phyloP scores from a whole-genome alignment of 2,888 invertebrate genomes.

The Caenorhabditis macrosperma region DNA sequence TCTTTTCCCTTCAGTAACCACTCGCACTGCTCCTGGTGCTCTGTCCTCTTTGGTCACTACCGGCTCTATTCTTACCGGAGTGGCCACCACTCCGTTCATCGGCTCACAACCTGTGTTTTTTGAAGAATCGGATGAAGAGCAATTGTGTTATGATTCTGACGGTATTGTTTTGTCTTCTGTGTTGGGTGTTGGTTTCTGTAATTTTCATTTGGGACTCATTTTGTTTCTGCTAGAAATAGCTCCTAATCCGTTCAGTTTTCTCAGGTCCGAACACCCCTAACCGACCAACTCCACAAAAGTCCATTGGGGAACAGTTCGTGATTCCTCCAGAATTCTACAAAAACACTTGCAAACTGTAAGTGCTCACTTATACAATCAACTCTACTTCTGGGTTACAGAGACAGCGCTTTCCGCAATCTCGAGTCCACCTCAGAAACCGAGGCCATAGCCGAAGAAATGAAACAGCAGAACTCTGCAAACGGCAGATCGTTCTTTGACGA shows the following conservation, averaged over 20 bases:
- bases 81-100: slow-evolving; percentile 23
- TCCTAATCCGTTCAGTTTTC: too few relatives aligned
- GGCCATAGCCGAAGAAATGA: slow-evolving; percentile 59
- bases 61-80: slow-evolving; percentile 59
- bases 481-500: slow-evolving; percentile 54
- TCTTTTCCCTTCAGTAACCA: slow-evolving; percentile 50
- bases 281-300: slow-evolving; percentile 41
- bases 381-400: slow-evolving; percentile 63
- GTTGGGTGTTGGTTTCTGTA: neutral
- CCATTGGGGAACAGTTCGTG: slow-evolving; percentile 64
- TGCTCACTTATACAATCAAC: neutral
- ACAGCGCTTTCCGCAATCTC: slow-evolving; percentile 66
- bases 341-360: slow-evolving; percentile 75
- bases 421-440: slow-evolving; percentile 70
- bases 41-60: slow-evolving; percentile 34
- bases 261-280: slow-evolving; percentile 37
- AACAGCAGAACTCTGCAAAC: slow-evolving; percentile 49
- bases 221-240: neutral
- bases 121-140: slow-evolving; percentile 47
- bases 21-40: slow-evolving; percentile 50
- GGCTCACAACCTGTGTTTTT: slow-evolving; percentile 9
- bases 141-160: slow-evolving; percentile 30
- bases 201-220: slow-evolving; percentile 1
- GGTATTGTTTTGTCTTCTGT: slow-evolving; percentile 16
- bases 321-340: slow-evolving; percentile 75